Evolutionary conservation across 23 tunicate genomes (phyloP).

Genomic region (Clavelina lepadiformis): DNA sequence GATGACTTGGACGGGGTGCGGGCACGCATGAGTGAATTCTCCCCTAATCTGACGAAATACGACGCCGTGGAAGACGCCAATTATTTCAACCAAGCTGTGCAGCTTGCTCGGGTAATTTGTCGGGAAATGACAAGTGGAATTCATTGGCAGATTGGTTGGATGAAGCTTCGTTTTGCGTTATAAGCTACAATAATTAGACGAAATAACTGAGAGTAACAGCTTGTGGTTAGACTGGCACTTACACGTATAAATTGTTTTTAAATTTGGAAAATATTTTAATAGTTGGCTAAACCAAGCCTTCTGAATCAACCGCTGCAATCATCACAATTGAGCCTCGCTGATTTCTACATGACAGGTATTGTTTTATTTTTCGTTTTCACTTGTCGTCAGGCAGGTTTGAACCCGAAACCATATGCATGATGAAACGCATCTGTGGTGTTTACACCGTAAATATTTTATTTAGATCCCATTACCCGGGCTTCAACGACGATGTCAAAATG

Average conservation of each 20-base stretch:
- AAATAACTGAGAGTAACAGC: too few species aligned
- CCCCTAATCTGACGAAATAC: conserved; percentile 85
- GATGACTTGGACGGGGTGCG: conserved; percentile 89
- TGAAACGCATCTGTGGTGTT: background rate
- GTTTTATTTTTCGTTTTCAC: background rate
- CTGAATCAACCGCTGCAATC: conserved; percentile 42
- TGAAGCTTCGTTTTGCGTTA: too few species aligned
- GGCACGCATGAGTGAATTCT: conserved; percentile 65
- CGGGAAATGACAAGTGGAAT: too few species aligned
- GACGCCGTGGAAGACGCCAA: conserved; percentile 69
- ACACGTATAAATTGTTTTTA: too few species aligned
- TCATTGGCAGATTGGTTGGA: too few species aligned
- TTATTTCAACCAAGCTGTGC: conserved; percentile 79
- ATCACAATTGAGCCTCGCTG: conserved; percentile 52
- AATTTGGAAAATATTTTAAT: conserved; percentile 8
- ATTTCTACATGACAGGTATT: conserved; percentile 91
- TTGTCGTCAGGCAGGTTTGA: background rate
- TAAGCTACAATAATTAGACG: too few species aligned
- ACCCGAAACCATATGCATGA: background rate
- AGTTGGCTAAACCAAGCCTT: conserved; percentile 46
- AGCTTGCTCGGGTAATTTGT: conserved; percentile 45
- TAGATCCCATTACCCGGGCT: conserved; percentile 87
- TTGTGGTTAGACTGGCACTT: too few species aligned
- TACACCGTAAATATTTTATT: background rate
- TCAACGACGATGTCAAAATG: conserved; percentile 98